A percentile compares a stretch with the other conserved stretches of the same genome.
These are phyloP conservation scores for Leucophora obtusa DNA, from an alignment of 2,888 invertebrate species.

Conservation along the genomic window DNA sequence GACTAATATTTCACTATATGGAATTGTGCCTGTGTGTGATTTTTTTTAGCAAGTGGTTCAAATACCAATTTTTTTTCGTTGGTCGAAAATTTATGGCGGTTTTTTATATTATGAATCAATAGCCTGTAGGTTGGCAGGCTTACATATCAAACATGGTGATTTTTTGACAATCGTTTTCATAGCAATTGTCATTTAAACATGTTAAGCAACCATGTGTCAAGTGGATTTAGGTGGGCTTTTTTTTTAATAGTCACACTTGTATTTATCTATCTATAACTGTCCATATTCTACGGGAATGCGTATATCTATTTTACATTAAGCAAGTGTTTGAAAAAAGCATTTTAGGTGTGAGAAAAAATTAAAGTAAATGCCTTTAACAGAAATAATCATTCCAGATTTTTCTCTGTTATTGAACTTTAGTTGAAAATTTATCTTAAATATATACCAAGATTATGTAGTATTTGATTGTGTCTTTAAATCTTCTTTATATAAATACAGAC, in stretches of 20 bases:
- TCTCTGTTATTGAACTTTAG: background rate
- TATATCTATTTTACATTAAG: slow-evolving; percentile 25
- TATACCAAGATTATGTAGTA: slow-evolving; percentile 3
- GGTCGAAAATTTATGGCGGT: slow-evolving; percentile 60
- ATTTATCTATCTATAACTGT: slow-evolving; percentile 23
- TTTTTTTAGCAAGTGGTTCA: slow-evolving; percentile 55
- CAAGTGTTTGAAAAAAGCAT: slow-evolving; percentile 45
- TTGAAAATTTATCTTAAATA: slow-evolving; percentile 38
- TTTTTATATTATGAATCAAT: slow-evolving; percentile 58
- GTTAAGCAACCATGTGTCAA: slow-evolving; percentile 65
- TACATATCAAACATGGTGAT: slow-evolving; percentile 65
- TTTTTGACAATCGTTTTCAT: slow-evolving; percentile 65
- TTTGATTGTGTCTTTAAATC: slow-evolving; percentile 35
- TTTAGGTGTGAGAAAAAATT: slow-evolving; percentile 59
- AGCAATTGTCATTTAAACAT: slow-evolving; percentile 65
- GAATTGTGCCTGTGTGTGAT: slow-evolving; percentile 30
- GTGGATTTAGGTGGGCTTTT: slow-evolving; percentile 64
- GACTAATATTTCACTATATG: slow-evolving; percentile 17
- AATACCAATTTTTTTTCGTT: slow-evolving; percentile 48
- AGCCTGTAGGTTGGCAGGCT: slow-evolving; percentile 64
- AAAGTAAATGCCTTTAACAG: background rate
- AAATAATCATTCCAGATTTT: slow-evolving; percentile 27
- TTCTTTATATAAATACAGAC: slow-evolving; percentile 29
- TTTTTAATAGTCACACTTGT: slow-evolving; percentile 39
- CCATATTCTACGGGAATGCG: slow-evolving; percentile 44